Evolutionary conservation across 2,888 invertebrate species (phyloP).

Genomic region (Hanleya hanleyi): DNA sequence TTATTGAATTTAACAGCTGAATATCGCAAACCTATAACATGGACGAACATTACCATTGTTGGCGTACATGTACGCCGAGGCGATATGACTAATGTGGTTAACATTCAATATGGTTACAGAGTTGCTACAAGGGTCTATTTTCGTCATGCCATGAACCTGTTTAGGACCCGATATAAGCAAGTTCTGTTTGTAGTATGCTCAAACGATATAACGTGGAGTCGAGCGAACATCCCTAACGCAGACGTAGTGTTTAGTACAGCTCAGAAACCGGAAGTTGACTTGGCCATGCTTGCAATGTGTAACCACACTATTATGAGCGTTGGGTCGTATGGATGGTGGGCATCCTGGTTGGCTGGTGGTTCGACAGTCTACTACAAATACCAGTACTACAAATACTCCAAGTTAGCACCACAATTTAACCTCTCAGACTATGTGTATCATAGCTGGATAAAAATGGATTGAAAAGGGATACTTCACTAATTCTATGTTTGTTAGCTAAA

Average conservation of each 20-base stretch:
- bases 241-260: constrained; percentile 6
- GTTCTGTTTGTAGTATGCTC: constrained; percentile 47
- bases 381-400: background rate
- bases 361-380: constrained; percentile 35
- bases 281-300: constrained; percentile 46
- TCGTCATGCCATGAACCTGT: constrained; percentile 41
- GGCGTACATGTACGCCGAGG: constrained; percentile 50
- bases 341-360: constrained; percentile 61
- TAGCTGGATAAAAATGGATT: background rate
- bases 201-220: constrained; percentile 46
- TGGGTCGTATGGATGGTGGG: constrained; percentile 68
- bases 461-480: too few relatives aligned
- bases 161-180: constrained; percentile 32
- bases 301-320: constrained; percentile 74
- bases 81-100: constrained; percentile 34
- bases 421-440: constrained; percentile 5
- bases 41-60: constrained; percentile 5
- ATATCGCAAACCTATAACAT: background rate
- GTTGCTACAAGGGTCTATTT: constrained; percentile 41
- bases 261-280: constrained; percentile 38
- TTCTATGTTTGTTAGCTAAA: too few relatives aligned
- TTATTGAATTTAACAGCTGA: constrained; percentile 12
- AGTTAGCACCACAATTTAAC: background rate
- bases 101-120: constrained; percentile 42
- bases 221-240: constrained; percentile 23